Percentiles rank a stretch among this genome's conserved stretches.
Evolutionary conservation across 2,888 invertebrate genomes (phyloP).

Genomic region (Epistrophe eligans): DNA sequence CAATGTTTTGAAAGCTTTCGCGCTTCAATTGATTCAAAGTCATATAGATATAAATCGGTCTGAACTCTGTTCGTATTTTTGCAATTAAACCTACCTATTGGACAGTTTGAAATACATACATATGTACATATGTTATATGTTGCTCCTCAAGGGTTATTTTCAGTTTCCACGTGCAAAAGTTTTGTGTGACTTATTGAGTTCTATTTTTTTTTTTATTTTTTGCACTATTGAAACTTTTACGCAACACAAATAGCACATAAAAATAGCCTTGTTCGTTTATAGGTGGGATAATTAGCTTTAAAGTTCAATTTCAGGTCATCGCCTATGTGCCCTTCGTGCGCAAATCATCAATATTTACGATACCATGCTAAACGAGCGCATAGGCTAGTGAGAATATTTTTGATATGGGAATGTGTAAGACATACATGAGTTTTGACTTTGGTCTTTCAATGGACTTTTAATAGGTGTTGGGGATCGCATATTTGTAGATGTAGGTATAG

Average conservation of each 20-base stretch:
- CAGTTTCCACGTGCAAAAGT: conserved; percentile 54
- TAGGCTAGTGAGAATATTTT: conserved; percentile 53
- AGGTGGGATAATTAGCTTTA: conserved; percentile 79
- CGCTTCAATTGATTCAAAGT: not conserved
- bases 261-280: conserved; percentile 62
- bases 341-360: conserved; percentile 73
- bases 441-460: not conserved
- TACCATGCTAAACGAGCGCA: conserved; percentile 27
- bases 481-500: not conserved
- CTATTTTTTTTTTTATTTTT: conserved; percentile 34
- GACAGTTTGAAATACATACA: not conserved
- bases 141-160: conserved; percentile 47
- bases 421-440: conserved; percentile 40
- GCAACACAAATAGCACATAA: not conserved
- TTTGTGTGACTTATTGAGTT: not conserved
- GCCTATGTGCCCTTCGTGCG: conserved; percentile 77
- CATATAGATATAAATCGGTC: not conserved
- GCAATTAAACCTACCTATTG: not conserved
- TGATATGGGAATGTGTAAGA: not conserved
- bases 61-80: no score
- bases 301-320: conserved; percentile 81
- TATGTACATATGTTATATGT: conserved; percentile 8
- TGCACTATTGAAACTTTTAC: conserved; percentile 22
- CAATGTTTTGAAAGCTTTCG: not conserved
- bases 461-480: not conserved